Base-by-base conservation (phyloP, 2,888 invertebrate species). In the Atherix ibis region DNA sequence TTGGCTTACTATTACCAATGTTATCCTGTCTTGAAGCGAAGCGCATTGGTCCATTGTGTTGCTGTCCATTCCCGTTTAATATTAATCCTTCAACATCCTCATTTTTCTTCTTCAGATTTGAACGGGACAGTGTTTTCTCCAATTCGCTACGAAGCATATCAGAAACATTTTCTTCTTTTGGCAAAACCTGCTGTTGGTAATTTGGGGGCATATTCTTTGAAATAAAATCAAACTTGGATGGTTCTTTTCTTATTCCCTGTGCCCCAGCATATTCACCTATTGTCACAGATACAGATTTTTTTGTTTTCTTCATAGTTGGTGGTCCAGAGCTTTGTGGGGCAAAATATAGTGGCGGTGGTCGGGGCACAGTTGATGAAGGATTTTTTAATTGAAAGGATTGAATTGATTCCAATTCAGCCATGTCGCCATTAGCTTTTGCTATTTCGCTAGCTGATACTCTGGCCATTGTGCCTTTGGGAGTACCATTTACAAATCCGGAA, bases 311-410 rank as follows among this genome's bases (percentile, higher is more conserved):
- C 64, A 68, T 65, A 13, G 67, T 69, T 2, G 68, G 64, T 15
- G 66, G 65, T 2, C 67, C 71, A 41, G 55, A 70, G 31, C 62
- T 69, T 34, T 60, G 68, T 53, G 61, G 67, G 42, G 68, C 65
- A 52, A 79, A 81, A 52, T 79, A 80, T 32, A 71, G 72, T 17
- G 70, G 65, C 12, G 80, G 80, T 6, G 78, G 79, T 48, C 71
- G 73, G 27, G 75, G 74, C 37, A 63, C 65, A 16, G 67, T 60
- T 37, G 66, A 68, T 4, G 67, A 62, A 16, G 75, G 72, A 50
- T 75, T 73, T 43, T 73, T 75, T 44, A 80, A 53, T 49, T 73
- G 74, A 56, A 74, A 79, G 4, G 80, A 80, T 54, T 81, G 80
- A 45, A 81, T 60, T 15, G 79, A 79, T 48, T 79, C 76, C 65